These are phyloP conservation scores for Corticium candelabrum DNA, from an alignment of 37 sponge, comb jelly and placozoan genomes.

Conservation along the genomic window DNA sequence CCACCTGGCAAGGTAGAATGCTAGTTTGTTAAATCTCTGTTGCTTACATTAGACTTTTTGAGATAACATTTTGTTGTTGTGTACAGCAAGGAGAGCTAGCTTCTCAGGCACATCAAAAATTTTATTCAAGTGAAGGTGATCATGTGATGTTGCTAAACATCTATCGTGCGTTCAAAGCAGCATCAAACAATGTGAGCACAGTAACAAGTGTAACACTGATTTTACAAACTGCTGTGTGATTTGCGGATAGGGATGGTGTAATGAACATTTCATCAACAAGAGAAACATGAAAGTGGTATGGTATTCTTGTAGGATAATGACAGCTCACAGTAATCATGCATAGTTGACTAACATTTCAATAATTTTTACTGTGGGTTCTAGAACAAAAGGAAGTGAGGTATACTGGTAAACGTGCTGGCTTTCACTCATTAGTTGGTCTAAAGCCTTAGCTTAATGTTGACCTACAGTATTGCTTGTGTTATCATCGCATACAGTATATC, in stretches of 20 bases:
- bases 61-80: background rate
- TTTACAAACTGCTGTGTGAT: background rate
- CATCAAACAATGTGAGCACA: no score
- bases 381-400: no score
- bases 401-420: no score
- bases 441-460: no score
- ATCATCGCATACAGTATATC: no score
- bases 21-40: background rate
- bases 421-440: no score
- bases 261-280: conserved; percentile 68
- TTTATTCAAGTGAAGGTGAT: conserved; percentile 68
- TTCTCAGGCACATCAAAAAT: conserved; percentile 38
- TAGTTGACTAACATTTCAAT: background rate
- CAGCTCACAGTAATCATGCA: no score
- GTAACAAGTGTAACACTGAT: background rate
- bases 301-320: conserved; percentile 24
- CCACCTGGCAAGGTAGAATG: conserved; percentile 46
- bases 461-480: no score
- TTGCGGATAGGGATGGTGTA: conserved; percentile 51
- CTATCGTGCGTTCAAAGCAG: conserved; percentile 51
- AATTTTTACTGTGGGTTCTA: no score
- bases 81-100: conserved; percentile 38
- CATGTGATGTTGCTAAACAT: conserved; percentile 72
- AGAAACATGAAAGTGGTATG: conserved; percentile 56
- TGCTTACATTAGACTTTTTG: background rate